A percentile compares a stretch with the other conserved stretches of the same genome.
These are phyloP conservation scores for Rachycentron canadum DNA, from an alignment of 2,797 vertebrate species.

Conservation along the genomic window DNA sequence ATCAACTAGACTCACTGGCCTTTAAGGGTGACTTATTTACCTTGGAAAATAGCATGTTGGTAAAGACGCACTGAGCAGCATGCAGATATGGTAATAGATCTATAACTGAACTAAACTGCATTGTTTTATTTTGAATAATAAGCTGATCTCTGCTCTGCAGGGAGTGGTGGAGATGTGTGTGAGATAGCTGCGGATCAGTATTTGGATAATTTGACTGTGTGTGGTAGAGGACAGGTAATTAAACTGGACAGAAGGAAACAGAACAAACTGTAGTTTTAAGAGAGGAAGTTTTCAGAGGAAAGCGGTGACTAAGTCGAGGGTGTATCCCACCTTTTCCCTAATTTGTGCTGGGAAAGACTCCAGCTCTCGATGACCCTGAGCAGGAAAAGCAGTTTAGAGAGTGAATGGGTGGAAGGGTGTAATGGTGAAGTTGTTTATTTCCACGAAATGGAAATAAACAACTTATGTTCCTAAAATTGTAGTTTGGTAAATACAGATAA, in stretches of 20 bases:
- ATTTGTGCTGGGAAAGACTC: constrained; percentile 1
- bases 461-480: neutral
- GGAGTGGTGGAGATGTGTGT: constrained; percentile 8
- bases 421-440: no score
- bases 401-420: neutral
- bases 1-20: neutral
- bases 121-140: neutral
- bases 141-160: neutral
- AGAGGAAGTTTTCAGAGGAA: neutral
- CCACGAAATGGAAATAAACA: constrained; percentile 2
- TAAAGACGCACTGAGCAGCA: neutral
- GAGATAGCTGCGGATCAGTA: neutral
- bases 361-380: neutral
- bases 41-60: neutral
- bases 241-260: neutral
- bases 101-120: neutral
- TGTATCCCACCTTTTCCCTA: neutral
- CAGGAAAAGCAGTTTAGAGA: neutral
- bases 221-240: constrained; percentile 1
- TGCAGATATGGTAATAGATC: neutral
- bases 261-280: neutral
- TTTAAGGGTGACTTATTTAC: neutral
- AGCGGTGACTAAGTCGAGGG: neutral
- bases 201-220: constrained; percentile 10
- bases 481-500: neutral